These are phyloP conservation scores for Uria aalge DNA, from an alignment of 2,113 vertebrate species.

Conservation along the genomic window DNA sequence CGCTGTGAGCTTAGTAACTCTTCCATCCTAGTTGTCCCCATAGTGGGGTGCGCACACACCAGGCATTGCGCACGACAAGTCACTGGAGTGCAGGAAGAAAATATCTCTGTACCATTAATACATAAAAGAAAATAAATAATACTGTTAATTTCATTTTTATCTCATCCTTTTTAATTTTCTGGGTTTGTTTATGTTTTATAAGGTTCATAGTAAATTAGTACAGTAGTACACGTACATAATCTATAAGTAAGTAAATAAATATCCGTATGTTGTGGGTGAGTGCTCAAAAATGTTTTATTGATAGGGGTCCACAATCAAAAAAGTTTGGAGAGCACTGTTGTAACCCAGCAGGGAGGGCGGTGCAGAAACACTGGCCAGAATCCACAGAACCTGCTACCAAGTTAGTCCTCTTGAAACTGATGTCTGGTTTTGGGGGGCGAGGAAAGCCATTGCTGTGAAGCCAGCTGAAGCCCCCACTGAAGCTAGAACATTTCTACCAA, in stretches of 20 bases:
- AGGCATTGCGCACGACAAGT: background rate
- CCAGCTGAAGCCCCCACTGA: background rate
- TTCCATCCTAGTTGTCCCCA: background rate
- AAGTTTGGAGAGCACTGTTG: background rate
- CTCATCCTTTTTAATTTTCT: background rate
- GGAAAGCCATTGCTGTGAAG: background rate
- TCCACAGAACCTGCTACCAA: background rate
- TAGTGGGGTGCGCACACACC: rapidly evolving
- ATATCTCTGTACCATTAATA: background rate
- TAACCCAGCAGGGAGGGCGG: background rate
- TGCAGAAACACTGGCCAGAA: background rate
- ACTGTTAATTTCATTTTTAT: background rate
- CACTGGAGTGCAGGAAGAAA: background rate
- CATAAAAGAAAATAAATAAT: background rate
- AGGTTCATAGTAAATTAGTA: background rate
- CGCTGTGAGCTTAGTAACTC: background rate
- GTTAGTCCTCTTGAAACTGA: background rate
- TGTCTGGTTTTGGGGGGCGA: background rate
- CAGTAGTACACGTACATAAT: background rate
- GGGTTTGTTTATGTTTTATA: background rate
- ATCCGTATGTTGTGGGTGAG: background rate
- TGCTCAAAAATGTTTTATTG: background rate
- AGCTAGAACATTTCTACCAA: background rate
- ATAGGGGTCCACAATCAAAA: rapidly evolving
- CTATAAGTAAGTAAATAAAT: background rate